Conservation (phyloP, 2,797 vertebrate genomes). For the Eospalax fontanierii region DNA sequence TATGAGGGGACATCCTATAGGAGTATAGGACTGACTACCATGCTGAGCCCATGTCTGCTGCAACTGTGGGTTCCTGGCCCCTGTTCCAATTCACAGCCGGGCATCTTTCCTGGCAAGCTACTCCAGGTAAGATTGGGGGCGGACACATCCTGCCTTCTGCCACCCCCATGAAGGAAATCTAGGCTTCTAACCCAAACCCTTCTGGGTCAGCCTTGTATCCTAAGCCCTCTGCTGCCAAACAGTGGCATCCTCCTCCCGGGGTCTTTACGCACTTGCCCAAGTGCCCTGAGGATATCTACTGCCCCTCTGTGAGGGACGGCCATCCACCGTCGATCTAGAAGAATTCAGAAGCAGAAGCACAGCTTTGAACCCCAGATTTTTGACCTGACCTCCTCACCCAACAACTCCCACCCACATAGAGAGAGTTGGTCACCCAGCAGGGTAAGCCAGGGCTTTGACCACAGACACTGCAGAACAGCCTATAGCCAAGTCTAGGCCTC, state of each 20-base stretch:
- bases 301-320: not conserved
- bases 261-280: not conserved
- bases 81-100: not conserved
- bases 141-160: not conserved
- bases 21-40: not conserved
- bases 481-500: constrained; percentile 40
- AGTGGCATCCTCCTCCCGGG: not conserved
- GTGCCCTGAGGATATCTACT: not conserved
- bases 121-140: not conserved
- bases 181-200: not conserved
- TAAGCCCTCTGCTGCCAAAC: not conserved
- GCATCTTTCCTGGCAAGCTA: not conserved
- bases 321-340: not conserved
- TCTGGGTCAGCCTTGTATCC: not conserved
- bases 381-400: not conserved
- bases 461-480: not conserved
- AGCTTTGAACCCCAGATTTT: not conserved
- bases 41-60: not conserved
- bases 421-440: not conserved
- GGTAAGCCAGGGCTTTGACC: not conserved
- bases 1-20: not conserved
- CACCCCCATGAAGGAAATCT: not conserved
- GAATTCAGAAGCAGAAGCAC: not conserved
- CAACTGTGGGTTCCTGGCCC: not conserved
- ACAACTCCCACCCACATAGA: not conserved